Base-by-base conservation (phyloP, 1,140 invertebrate species). In the Trachelipus rathkii region DNA sequence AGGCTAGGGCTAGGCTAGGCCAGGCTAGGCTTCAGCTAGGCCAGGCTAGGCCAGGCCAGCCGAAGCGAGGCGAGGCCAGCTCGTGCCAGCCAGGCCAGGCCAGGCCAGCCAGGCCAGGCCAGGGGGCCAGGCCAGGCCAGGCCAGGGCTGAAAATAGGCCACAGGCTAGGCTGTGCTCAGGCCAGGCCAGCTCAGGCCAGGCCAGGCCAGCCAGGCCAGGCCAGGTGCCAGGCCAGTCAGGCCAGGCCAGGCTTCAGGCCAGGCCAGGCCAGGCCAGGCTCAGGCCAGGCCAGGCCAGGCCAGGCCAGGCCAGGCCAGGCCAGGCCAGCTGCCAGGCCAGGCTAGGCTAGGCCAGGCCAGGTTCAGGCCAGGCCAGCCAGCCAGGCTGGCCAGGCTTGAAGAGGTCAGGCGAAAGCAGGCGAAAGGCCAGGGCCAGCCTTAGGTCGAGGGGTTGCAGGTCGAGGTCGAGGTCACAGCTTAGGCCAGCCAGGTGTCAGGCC, bases 121-220 rank as follows among this genome's bases (percentile, higher is more conserved):
- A 11, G 11, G 19, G 70, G 70, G 11, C 70, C 11, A 23, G 70
- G 11, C 21, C 11, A 23, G 70, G 11, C 70, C 11, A 23, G 70
- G 11, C 70, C 11, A 23, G 70, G 11, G 11, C 11, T 11, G 70
- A 11, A 11, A 60, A n/a, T 10, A 11, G 11, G 19, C 10, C 10
- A 10, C 60, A 71, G 70, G 70, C 70, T 71, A 71, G 70, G 70
- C 21, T 69, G 19, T 10, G 70, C 70, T n/a, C 70, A 71, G 70
- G 70, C 70, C 70, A 71, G 70, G 70, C 60, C 19, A 71, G 70
- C 11, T 71, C 21, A 71, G 70, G 70, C 70, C 60, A 71, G 70
- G n/a, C n/a, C n/a, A n/a, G n/a, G n/a, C n/a, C n/a, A n/a, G n/a
- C n/a, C n/a, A n/a, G n/a, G n/a, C n/a, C 10, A 11, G 10, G 19